phyloP scores from a whole-genome alignment of 1,140 invertebrate genomes.

The Pogonus chalceus region DNA sequence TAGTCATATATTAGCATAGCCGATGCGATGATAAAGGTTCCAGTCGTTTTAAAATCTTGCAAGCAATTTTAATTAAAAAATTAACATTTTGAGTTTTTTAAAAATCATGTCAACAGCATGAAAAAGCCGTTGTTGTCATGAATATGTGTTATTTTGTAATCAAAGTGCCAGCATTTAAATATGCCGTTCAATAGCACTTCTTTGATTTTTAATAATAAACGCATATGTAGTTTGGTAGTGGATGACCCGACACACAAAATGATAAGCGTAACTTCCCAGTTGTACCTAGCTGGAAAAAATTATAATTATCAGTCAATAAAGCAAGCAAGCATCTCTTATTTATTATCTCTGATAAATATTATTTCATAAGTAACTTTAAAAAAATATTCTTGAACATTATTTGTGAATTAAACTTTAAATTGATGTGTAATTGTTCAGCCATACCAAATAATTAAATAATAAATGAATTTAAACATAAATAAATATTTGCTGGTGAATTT shows the following conservation, averaged over 20 bases:
- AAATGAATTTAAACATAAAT: too few relatives aligned
- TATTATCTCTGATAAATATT: not conserved
- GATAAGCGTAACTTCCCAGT: slow-evolving; percentile 23
- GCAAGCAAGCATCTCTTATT: slow-evolving; percentile 11
- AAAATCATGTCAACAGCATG: too few relatives aligned
- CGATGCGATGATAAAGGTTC: not conserved
- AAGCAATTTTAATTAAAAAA: not conserved
- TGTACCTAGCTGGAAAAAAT: slow-evolving; percentile 22
- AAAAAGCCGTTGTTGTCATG: not conserved
- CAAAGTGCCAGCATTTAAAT: not conserved
- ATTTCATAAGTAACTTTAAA: not conserved
- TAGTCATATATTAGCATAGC: slow-evolving; percentile 3
- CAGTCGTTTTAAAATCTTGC: not conserved
- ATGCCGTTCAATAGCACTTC: not conserved
- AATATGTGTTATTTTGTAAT: not conserved
- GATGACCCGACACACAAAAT: slow-evolving; percentile 29
- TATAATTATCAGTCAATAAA: slow-evolving; percentile 18
- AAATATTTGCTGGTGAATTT: too few relatives aligned
- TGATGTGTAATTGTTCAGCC: too few relatives aligned
- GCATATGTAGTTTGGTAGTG: not conserved
- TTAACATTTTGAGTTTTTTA: not conserved
- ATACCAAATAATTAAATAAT: too few relatives aligned
- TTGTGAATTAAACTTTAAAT: too few relatives aligned
- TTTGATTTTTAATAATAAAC: not conserved
- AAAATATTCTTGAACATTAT: too few relatives aligned